phyloP scores from a whole-genome alignment of 2,113 vertebrate species.

The Tachysurus vachellii region DNA sequence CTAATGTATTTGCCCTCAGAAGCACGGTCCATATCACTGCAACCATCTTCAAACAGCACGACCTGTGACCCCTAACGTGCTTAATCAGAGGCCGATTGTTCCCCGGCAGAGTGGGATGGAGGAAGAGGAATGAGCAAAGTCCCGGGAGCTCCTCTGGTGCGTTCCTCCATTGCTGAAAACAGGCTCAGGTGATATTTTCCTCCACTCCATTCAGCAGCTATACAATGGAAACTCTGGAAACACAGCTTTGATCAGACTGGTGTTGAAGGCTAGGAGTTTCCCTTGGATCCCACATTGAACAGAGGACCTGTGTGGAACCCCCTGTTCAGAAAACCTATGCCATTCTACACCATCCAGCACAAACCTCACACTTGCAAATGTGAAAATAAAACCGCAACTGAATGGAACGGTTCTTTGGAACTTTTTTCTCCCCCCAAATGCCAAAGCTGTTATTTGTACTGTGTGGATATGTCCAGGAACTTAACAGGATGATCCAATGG shows the following conservation, averaged over 20 bases:
- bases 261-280: constrained; percentile 47
- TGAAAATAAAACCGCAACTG: constrained; percentile 37
- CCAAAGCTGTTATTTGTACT: constrained; percentile 2
- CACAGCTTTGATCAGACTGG: constrained; percentile 44
- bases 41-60: constrained; percentile 57
- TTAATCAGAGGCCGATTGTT: constrained; percentile 62
- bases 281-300: constrained; percentile 29
- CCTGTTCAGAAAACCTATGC: constrained; percentile 23
- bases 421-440: neutral
- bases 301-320: constrained; percentile 34
- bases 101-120: constrained; percentile 42
- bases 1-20: constrained; percentile 58
- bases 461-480: neutral
- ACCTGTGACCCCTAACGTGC: constrained; percentile 59
- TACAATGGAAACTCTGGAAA: constrained; percentile 25
- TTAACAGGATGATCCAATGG: neutral
- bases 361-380: constrained; percentile 51
- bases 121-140: constrained; percentile 18
- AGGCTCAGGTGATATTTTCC: constrained; percentile 39
- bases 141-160: constrained; percentile 27
- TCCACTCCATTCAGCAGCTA: constrained; percentile 12
- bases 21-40: constrained; percentile 54
- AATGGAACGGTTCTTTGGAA: constrained; percentile 21
- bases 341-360: constrained; percentile 30
- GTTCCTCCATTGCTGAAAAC: constrained; percentile 26